These are phyloP conservation scores for Labia minor DNA, from an alignment of 2,888 invertebrate genomes.

Conservation along the genomic window DNA sequence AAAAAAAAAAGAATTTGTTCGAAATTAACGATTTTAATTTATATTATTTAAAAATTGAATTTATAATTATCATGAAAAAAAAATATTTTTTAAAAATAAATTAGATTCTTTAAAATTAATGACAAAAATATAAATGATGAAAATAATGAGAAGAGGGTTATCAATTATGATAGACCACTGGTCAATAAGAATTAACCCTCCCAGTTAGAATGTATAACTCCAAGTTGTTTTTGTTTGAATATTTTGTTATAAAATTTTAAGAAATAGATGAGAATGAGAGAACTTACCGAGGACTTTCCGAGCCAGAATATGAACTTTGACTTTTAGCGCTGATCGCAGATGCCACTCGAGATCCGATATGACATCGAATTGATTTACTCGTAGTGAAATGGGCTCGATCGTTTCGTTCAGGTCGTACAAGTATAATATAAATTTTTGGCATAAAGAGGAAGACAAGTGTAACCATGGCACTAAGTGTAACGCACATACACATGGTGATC, in stretches of 20 bases:
- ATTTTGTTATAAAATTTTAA: too few species aligned
- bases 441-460: slow-evolving; percentile 61
- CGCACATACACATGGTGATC: slow-evolving; percentile 48
- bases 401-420: slow-evolving; percentile 63
- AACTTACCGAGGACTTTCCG: slow-evolving; percentile 25
- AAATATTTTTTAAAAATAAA: too few species aligned
- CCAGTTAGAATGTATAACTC: too few species aligned
- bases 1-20: neutral
- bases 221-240: too few species aligned
- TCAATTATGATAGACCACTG: too few species aligned
- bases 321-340: slow-evolving; percentile 38
- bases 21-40: neutral
- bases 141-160: too few species aligned
- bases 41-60: neutral
- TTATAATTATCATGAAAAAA: neutral
- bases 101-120: too few species aligned
- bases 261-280: too few species aligned
- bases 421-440: slow-evolving; percentile 65
- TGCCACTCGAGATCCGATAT: slow-evolving; percentile 47
- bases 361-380: slow-evolving; percentile 58
- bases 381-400: slow-evolving; percentile 64
- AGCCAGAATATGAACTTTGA: slow-evolving; percentile 28
- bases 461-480: slow-evolving; percentile 60
- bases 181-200: too few species aligned
- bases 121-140: too few species aligned